phyloP scores from a whole-genome alignment of 2,888 invertebrate species.

The Drosophila macrospina region DNA sequence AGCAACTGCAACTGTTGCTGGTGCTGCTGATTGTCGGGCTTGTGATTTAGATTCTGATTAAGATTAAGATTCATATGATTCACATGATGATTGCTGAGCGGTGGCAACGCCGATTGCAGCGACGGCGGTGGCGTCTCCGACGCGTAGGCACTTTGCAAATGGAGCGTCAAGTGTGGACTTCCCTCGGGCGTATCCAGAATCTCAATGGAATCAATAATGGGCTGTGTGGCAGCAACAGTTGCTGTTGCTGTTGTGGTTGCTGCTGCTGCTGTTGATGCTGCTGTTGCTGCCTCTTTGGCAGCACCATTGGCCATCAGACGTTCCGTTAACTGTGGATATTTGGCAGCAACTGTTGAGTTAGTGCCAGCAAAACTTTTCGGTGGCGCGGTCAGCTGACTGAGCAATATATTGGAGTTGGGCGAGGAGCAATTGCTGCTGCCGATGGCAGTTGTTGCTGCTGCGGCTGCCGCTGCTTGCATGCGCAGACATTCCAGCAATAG shows the following conservation, averaged over 20 bases:
- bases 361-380: slow-evolving; percentile 59
- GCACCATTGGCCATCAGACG: slow-evolving; percentile 80
- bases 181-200: slow-evolving; percentile 84
- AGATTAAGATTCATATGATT: slow-evolving; percentile 52
- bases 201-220: slow-evolving; percentile 82
- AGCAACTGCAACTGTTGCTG: slow-evolving; percentile 7
- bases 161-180: slow-evolving; percentile 69
- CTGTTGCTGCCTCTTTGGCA: slow-evolving; percentile 10
- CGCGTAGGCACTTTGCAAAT: slow-evolving; percentile 63
- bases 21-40: slow-evolving; percentile 53
- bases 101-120: slow-evolving; percentile 18
- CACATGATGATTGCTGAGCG: slow-evolving; percentile 60
- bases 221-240: slow-evolving; percentile 20
- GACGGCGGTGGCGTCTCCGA: slow-evolving; percentile 21
- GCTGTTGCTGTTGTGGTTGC: neutral
- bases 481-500: slow-evolving; percentile 50
- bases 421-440: slow-evolving; percentile 24
- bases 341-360: slow-evolving; percentile 47
- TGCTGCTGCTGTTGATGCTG: slow-evolving; percentile 14
- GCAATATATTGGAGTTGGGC: slow-evolving; percentile 56
- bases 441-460: slow-evolving; percentile 31
- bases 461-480: slow-evolving; percentile 29
- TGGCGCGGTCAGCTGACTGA: slow-evolving; percentile 73
- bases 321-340: slow-evolving; percentile 81
- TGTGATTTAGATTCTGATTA: slow-evolving; percentile 36